Percentiles rank a stretch among this genome's conserved stretches.
phyloP scores from a whole-genome alignment of 2,888 invertebrate species.

The Amblyteles armatorius region DNA sequence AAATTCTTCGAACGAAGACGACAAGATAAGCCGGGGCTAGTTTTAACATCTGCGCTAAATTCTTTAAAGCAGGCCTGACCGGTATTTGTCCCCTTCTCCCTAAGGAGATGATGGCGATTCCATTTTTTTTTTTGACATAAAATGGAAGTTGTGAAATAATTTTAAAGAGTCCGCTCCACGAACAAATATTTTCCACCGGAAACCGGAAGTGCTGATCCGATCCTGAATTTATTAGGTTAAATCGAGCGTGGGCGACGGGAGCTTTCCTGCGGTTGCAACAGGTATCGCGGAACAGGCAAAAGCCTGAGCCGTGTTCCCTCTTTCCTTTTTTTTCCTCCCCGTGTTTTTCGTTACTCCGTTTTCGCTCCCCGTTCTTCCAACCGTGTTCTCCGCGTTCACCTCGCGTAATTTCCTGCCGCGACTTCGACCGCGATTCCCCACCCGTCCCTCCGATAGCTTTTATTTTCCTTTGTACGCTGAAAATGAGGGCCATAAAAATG shows the following conservation, averaged over 20 bases:
- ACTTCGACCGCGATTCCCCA: not conserved
- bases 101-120: too few species aligned
- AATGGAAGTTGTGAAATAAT: conserved; percentile 61
- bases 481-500: conserved; percentile 45
- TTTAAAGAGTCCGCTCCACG: conserved; percentile 70
- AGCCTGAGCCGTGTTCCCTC: conserved; percentile 6
- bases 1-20: not conserved
- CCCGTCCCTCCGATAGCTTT: not conserved
- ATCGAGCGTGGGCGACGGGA: conserved; percentile 43
- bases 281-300: conserved; percentile 49
- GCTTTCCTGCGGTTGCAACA: conserved; percentile 57
- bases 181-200: conserved; percentile 36
- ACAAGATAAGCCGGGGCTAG: too few species aligned
- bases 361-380: not conserved
- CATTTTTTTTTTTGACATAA: conserved; percentile 8
- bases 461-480: not conserved
- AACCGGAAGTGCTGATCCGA: conserved; percentile 68
- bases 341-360: conserved; percentile 18
- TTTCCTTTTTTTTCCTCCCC: conserved; percentile 7
- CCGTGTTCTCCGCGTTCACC: not conserved
- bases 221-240: conserved; percentile 71
- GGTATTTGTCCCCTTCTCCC: too few species aligned
- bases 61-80: too few species aligned
- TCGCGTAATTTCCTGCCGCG: not conserved
- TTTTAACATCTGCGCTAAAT: too few species aligned